Conservation (phyloP, 1,140 invertebrate genomes). For the Pinna nobilis region DNA sequence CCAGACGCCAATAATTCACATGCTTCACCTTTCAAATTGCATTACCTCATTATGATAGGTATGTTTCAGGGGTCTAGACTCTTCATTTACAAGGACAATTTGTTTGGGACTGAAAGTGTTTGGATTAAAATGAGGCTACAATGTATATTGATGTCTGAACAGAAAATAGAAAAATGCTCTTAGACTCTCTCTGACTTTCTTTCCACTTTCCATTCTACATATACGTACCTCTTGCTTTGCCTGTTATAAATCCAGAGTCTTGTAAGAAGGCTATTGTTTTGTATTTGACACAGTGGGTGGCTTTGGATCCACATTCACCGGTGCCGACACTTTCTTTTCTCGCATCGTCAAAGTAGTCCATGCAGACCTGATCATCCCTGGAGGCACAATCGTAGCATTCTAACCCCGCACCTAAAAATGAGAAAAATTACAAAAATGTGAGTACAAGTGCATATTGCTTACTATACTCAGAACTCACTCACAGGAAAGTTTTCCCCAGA, state of each 20-base stretch:
- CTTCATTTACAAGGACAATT: no score
- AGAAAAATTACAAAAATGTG: neutral
- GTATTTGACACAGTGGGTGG: conserved; percentile 54
- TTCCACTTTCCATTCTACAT: neutral
- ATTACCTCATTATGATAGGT: no score
- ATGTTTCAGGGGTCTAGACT: no score
- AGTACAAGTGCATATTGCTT: no score
- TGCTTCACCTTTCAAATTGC: no score
- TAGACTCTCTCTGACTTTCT: neutral
- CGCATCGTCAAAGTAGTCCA: conserved; percentile 37
- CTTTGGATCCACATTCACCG: conserved; percentile 45
- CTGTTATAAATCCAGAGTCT: conserved; percentile 57
- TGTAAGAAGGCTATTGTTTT: conserved; percentile 50
- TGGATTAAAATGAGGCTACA: neutral
- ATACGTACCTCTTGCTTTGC: conserved; percentile 49
- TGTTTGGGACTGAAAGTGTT: neutral
- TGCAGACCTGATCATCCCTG: conserved; percentile 38
- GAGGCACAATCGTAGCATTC: conserved; percentile 52
- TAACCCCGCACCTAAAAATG: conserved; percentile 31
- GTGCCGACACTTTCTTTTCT: conserved; percentile 32
- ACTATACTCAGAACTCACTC: no score
- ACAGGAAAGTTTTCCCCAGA: no score
- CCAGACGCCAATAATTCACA: no score
- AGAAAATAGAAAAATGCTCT: neutral
- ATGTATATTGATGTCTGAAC: neutral